Evolutionary conservation across 2,797 vertebrate species (phyloP).

Genomic region (Accipiter badius): DNA sequence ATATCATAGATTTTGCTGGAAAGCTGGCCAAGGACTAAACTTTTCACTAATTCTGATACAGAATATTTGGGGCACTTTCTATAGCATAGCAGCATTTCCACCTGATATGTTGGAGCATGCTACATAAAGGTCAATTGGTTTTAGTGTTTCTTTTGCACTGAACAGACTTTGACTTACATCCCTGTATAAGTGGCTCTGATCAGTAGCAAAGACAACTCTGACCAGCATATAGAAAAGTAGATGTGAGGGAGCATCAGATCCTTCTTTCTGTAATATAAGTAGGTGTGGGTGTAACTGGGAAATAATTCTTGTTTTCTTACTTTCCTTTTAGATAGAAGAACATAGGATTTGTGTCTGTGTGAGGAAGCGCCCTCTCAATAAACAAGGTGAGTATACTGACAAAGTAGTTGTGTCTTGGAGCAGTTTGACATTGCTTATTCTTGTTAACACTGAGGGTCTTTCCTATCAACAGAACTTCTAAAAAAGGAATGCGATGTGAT

Average conservation of each 20-base stretch:
- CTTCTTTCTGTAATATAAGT: not conserved
- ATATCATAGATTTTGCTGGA: not conserved
- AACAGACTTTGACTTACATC: not conserved
- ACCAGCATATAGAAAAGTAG: not conserved
- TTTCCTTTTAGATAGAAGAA: conserved; percentile 80
- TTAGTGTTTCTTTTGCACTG: not conserved
- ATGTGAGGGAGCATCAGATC: not conserved
- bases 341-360: conserved; percentile 93
- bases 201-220: not conserved
- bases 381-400: conserved; percentile 79
- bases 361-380: conserved; percentile 94
- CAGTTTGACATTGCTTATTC: not conserved
- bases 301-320: not conserved
- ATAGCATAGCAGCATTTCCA: not conserved
- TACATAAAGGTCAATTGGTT: not conserved
- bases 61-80: not conserved
- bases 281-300: not conserved
- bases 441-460: not conserved
- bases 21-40: not conserved
- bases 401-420: not conserved
- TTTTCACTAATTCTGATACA: not conserved
- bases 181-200: not conserved
- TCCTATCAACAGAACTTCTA: conserved; percentile 77
- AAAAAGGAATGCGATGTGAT: conserved; percentile 95
- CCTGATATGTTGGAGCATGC: not conserved